Conservation (phyloP, 2,797 vertebrate species). For the Rhodeus uyekii region DNA sequence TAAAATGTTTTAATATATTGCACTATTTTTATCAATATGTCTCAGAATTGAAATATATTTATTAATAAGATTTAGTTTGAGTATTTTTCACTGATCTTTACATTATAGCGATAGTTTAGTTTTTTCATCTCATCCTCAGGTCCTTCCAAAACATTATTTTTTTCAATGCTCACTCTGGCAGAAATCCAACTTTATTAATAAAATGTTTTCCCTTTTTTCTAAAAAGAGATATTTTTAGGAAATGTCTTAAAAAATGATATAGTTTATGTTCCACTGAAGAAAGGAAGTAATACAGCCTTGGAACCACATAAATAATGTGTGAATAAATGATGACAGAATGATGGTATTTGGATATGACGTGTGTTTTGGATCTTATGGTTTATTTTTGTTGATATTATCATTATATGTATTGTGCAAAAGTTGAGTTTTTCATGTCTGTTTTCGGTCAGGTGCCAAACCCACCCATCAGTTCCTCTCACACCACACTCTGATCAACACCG, state of each 20-base stretch:
- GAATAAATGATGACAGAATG: no score
- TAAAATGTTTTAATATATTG: not conserved
- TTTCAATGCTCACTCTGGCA: no score
- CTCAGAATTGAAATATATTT: not conserved
- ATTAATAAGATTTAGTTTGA: not conserved
- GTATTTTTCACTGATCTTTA: not conserved
- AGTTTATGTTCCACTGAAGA: not conserved
- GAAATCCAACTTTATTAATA: no score
- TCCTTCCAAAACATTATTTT: no score
- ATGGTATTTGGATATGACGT: not conserved
- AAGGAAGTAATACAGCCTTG: not conserved
- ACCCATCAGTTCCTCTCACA: slow-evolving; percentile 70
- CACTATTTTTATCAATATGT: not conserved
- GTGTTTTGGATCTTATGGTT: not conserved
- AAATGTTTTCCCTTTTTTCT: no score
- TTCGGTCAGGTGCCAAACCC: slow-evolving; percentile 79
- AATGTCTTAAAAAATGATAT: not conserved
- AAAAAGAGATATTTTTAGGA: not conserved
- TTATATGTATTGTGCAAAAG: not conserved
- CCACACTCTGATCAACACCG: slow-evolving; percentile 77
- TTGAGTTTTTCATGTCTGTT: slow-evolving; percentile 16
- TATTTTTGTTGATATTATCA: not conserved
- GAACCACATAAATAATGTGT: not conserved
- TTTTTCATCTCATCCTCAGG: no score
- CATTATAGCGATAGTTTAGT: no score